Percentiles rank a stretch among this genome's conserved stretches.
Conservation (phyloP, 2,888 invertebrate species). For the Cantharis lateralis region DNA sequence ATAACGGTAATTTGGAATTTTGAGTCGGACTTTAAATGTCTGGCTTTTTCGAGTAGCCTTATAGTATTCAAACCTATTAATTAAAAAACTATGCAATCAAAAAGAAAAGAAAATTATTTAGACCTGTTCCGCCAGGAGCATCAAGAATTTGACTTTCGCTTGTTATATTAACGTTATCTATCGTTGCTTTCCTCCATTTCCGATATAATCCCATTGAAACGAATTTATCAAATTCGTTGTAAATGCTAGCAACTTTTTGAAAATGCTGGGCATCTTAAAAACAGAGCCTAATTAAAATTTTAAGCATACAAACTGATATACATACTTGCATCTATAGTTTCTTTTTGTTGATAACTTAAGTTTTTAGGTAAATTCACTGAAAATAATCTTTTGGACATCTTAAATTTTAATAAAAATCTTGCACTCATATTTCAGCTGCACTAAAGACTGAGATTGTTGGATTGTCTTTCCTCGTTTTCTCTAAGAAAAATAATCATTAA, state of each 20-base stretch:
- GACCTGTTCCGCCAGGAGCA: background rate
- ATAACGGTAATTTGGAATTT: background rate
- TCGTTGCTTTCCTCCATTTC: background rate
- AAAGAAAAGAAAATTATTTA: background rate
- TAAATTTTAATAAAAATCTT: no score
- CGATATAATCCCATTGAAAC: background rate
- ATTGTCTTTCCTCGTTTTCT: no score
- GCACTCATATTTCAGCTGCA: no score
- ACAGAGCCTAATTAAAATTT: background rate
- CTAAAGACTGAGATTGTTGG: no score
- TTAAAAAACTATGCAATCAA: background rate
- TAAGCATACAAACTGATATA: background rate
- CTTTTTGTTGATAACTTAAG: background rate
- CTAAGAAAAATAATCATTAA: no score
- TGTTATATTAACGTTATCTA: background rate
- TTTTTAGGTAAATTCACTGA: background rate
- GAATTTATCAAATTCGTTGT: background rate
- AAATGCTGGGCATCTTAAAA: background rate
- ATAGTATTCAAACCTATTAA: background rate
- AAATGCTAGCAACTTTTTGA: background rate
- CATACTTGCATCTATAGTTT: background rate
- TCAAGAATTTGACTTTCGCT: background rate
- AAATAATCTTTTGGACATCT: background rate
- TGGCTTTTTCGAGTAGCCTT: background rate
- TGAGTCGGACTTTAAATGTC: background rate